Evolutionary conservation across 2,888 invertebrate species (phyloP).

Genomic region (Macrophya annulata): DNA sequence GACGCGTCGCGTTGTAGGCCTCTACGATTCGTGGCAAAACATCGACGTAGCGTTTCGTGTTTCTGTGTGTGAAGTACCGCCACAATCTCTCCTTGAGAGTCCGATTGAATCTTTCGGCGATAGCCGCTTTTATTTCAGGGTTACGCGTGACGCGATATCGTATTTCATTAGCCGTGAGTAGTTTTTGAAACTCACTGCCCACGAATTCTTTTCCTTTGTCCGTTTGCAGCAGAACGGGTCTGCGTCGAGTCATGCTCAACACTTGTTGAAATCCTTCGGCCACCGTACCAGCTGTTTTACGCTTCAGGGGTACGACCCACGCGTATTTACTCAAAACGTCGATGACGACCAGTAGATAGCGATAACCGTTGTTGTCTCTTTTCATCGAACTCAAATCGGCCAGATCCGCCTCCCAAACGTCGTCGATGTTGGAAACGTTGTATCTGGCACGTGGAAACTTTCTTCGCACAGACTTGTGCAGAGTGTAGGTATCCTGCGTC

Average conservation of each 20-base stretch:
- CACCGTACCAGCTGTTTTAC: slow-evolving; percentile 55
- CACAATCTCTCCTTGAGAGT: slow-evolving; percentile 66
- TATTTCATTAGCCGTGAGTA: slow-evolving; percentile 60
- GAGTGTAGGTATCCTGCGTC: slow-evolving; percentile 55
- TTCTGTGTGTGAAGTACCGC: slow-evolving; percentile 59
- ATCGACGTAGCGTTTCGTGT: slow-evolving; percentile 58
- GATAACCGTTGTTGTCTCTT: slow-evolving; percentile 58
- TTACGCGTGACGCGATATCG: slow-evolving; percentile 66
- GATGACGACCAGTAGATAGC: slow-evolving; percentile 62
- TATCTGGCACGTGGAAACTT: slow-evolving; percentile 52
- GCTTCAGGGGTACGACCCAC: slow-evolving; percentile 61
- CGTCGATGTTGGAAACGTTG: slow-evolving; percentile 58
- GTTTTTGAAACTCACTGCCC: slow-evolving; percentile 56
- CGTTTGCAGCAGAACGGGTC: slow-evolving; percentile 62
- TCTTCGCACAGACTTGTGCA: slow-evolving; percentile 55
- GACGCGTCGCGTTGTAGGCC: slow-evolving; percentile 45
- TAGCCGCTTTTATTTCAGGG: slow-evolving; percentile 67
- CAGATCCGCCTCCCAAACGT: slow-evolving; percentile 59
- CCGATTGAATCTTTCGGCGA: slow-evolving; percentile 69
- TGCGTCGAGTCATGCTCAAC: slow-evolving; percentile 55
- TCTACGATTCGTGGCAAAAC: slow-evolving; percentile 48
- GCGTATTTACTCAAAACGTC: slow-evolving; percentile 64
- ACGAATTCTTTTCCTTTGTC: slow-evolving; percentile 67
- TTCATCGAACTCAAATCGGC: slow-evolving; percentile 55
- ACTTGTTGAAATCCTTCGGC: slow-evolving; percentile 62